These are phyloP conservation scores for Tilapia sparmanii DNA, from an alignment of 2,113 vertebrate genomes.

Conservation along the genomic window DNA sequence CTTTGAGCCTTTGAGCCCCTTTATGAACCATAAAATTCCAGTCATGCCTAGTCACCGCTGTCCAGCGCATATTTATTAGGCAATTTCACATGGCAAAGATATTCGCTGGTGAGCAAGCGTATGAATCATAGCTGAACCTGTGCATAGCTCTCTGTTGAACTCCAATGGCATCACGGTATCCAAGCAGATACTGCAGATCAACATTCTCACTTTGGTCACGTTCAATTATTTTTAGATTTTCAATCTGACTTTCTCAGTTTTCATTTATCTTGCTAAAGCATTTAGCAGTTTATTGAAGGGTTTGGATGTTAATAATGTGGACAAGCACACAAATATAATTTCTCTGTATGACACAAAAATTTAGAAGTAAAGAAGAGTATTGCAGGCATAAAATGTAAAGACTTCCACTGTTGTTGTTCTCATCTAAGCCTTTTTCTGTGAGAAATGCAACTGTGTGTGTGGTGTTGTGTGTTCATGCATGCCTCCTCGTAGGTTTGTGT, in stretches of 20 bases:
- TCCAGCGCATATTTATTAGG: conserved; percentile 45
- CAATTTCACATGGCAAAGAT: conserved; percentile 36
- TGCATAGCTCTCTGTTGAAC: background rate
- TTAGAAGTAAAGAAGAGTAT: background rate
- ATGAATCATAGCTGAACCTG: conserved; percentile 21
- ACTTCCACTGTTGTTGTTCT: background rate
- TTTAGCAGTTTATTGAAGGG: background rate
- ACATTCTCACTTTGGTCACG: conserved; percentile 22
- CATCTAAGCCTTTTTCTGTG: background rate
- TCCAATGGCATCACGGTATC: background rate
- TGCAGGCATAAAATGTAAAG: background rate
- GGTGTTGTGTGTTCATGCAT: background rate
- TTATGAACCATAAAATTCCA: conserved; percentile 32
- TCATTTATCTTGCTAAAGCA: background rate
- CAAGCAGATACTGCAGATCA: background rate
- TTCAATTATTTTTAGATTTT: background rate
- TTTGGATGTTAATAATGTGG: background rate
- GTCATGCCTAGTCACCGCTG: background rate
- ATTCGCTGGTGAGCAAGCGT: conserved; percentile 20
- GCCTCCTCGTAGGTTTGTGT: background rate
- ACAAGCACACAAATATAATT: background rate
- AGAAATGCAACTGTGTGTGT: background rate
- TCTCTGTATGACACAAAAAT: background rate
- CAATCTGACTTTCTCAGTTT: background rate
- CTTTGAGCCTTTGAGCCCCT: background rate